Percentiles rank a stretch among this genome's conserved stretches.
These are phyloP conservation scores for Mystacornis crossleyi DNA, from an alignment of 2,113 vertebrate species.

Conservation along the genomic window DNA sequence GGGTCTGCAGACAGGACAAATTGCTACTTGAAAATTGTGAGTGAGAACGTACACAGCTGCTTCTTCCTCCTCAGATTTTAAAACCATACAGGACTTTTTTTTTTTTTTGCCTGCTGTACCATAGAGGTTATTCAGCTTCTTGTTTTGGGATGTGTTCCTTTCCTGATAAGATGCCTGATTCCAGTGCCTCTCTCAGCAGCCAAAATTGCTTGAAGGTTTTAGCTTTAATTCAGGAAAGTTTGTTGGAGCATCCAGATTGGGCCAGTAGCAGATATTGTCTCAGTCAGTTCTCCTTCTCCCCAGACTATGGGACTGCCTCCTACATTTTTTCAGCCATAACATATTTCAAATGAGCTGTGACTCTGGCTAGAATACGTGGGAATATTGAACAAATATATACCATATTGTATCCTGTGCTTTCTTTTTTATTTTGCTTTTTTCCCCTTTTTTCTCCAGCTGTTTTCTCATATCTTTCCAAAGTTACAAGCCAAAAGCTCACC, in stretches of 20 bases:
- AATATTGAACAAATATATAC: neutral
- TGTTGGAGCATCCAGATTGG: neutral
- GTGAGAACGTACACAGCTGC: rapidly evolving
- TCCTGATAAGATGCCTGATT: neutral
- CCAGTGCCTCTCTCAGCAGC: neutral
- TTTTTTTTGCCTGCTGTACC: neutral
- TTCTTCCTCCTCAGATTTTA: neutral
- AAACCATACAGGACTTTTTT: neutral
- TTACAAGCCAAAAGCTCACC: neutral
- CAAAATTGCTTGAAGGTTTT: neutral
- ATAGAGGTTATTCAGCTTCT: neutral
- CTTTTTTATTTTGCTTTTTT: neutral
- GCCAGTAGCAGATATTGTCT: neutral
- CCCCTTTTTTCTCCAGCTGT: neutral
- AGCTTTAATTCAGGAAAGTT: neutral
- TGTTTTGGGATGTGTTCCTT: neutral
- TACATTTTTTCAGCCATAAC: neutral
- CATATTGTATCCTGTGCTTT: neutral
- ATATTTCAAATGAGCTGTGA: neutral
- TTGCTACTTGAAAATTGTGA: neutral
- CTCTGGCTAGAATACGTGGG: neutral
- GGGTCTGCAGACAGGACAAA: neutral
- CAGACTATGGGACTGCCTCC: neutral
- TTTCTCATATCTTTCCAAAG: neutral
- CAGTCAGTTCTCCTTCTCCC: neutral